Percentiles rank a stretch among this genome's conserved stretches.
Conservation (phyloP, 2,113 vertebrate genomes). For the Jacana jacana region DNA sequence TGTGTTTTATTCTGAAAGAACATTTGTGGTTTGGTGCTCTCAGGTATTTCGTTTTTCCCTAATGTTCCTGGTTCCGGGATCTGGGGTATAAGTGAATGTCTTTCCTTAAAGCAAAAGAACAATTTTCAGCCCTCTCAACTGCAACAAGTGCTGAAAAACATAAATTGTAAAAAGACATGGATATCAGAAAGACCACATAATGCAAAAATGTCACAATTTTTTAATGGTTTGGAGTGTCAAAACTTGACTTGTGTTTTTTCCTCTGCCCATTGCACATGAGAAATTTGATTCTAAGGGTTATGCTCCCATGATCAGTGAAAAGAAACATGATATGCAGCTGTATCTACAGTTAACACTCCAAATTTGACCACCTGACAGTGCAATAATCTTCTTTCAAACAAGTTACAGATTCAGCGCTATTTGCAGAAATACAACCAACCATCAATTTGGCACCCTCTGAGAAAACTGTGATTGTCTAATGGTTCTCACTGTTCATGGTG, state of each 20-base stretch:
- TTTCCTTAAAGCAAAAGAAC: not conserved
- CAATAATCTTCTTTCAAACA: not conserved
- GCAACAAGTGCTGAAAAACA: not conserved
- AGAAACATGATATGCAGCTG: not conserved
- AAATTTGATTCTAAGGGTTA: not conserved
- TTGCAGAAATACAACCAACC: not conserved
- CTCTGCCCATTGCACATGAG: not conserved
- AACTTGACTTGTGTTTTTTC: not conserved
- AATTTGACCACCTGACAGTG: not conserved
- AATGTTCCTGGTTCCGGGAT: not conserved
- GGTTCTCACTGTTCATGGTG: not conserved
- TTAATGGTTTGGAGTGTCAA: not conserved
- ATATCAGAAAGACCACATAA: not conserved
- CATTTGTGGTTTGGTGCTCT: not conserved
- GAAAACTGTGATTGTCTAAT: conserved; percentile 21
- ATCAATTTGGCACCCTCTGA: not conserved
- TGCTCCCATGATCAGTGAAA: not conserved
- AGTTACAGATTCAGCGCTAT: not conserved
- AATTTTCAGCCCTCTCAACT: not conserved
- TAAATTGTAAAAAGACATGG: not conserved
- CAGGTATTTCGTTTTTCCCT: not conserved
- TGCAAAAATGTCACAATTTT: not conserved
- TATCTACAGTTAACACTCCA: not conserved
- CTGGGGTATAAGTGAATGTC: not conserved
- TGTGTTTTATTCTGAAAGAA: not conserved